phyloP scores from a whole-genome alignment of 2,888 invertebrate genomes.

The Arrhopalites spinosus region DNA sequence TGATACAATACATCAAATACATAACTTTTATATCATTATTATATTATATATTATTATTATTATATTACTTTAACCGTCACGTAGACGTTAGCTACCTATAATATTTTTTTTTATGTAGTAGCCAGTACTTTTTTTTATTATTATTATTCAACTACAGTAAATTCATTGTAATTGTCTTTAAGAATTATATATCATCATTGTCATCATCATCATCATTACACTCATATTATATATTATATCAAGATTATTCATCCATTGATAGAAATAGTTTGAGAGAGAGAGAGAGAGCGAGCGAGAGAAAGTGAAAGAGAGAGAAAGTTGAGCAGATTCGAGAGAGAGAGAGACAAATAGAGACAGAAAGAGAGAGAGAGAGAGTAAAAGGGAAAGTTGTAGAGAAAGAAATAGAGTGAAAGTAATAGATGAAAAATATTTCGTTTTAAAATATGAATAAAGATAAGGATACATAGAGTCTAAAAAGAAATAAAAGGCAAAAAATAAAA shows the following conservation, averaged over 20 bases:
- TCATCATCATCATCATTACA: background rate
- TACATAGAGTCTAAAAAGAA: background rate
- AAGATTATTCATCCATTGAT: no score
- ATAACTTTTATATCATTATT: background rate
- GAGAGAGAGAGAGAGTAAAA: background rate
- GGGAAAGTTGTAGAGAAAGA: background rate
- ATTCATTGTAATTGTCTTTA: background rate
- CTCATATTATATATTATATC: background rate
- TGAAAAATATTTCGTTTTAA: background rate
- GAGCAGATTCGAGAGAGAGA: background rate
- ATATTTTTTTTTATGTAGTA: background rate
- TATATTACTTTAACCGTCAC: background rate
- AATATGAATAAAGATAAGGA: background rate
- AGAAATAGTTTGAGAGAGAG: background rate
- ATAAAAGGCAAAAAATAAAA: background rate
- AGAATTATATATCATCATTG: no score
- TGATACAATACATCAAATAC: slow-evolving; percentile 11
- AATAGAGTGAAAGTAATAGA: background rate
- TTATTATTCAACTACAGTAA: background rate
- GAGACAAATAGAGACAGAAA: background rate
- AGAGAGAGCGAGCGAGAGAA: background rate
- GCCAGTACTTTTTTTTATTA: background rate
- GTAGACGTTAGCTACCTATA: background rate
- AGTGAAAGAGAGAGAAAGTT: background rate
- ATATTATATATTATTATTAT: background rate